A percentile compares a stretch with the other conserved stretches of the same genome.
Conservation (phyloP, 2,797 vertebrate genomes). For the Cottoperca gobio region DNA sequence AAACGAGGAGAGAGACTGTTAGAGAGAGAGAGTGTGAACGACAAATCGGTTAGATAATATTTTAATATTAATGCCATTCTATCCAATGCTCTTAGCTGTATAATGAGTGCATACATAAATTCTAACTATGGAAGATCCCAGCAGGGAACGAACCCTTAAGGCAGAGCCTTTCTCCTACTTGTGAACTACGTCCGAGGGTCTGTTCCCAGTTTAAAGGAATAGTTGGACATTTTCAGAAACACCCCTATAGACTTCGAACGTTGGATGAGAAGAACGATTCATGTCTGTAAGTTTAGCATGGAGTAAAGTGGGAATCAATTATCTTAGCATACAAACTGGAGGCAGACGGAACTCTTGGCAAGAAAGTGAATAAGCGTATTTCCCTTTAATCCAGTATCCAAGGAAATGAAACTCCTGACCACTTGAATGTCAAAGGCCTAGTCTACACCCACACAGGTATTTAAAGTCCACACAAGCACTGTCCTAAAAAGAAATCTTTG, state of each 20-base stretch:
- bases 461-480: too few relatives aligned
- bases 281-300: neutral
- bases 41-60: slow-evolving; percentile 13
- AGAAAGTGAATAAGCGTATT: neutral
- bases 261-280: neutral
- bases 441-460: too few relatives aligned
- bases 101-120: slow-evolving; percentile 59
- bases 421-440: neutral
- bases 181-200: slow-evolving; percentile 6
- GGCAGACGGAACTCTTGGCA: neutral
- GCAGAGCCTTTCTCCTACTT: slow-evolving; percentile 4
- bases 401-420: neutral
- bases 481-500: too few relatives aligned
- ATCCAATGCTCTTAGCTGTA: slow-evolving; percentile 30
- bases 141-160: slow-evolving; percentile 1
- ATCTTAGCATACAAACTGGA: slow-evolving; percentile 1
- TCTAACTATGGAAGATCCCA: slow-evolving; percentile 33
- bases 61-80: slow-evolving; percentile 51
- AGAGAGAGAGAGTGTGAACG: slow-evolving; percentile 6
- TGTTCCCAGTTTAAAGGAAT: slow-evolving; percentile 7
- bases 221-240: slow-evolving; percentile 11
- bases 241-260: neutral
- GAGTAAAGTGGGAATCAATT: slow-evolving; percentile 1
- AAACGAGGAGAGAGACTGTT: slow-evolving; percentile 15
- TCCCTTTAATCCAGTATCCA: neutral